Evolutionary conservation across 2,888 invertebrate species (phyloP).

Genomic region (Sphaeridia pumilis): DNA sequence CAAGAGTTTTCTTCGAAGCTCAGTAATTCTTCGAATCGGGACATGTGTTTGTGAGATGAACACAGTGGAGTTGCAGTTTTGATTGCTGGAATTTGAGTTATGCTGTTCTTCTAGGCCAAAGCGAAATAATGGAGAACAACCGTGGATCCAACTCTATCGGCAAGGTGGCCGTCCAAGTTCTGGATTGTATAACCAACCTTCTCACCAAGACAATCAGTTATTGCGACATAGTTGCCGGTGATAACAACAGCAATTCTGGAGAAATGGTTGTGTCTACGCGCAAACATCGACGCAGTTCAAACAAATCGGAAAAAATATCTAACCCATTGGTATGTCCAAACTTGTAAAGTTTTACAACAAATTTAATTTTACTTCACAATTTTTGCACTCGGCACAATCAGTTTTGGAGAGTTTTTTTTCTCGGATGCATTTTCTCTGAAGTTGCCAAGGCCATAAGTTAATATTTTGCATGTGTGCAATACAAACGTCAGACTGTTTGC

Average conservation of each 20-base stretch:
- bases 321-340: neutral
- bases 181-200: slow-evolving; percentile 15
- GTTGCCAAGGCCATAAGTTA: no score
- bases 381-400: neutral
- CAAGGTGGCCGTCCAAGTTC: slow-evolving; percentile 14
- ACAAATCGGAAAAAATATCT: neutral
- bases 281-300: neutral
- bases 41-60: no score
- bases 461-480: no score
- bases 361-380: neutral
- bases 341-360: neutral
- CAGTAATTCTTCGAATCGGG: no score
- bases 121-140: neutral
- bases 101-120: neutral
- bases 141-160: neutral
- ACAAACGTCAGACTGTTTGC: neutral
- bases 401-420: neutral
- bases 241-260: no score
- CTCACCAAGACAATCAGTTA: slow-evolving; percentile 1
- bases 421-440: neutral
- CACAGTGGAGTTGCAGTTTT: no score
- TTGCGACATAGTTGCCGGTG: neutral
- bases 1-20: no score
- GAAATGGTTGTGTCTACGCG: no score
- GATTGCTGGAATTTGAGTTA: no score